Conservation (phyloP, 1,140 invertebrate genomes). For the Pseudomyrmex cubaensis region DNA sequence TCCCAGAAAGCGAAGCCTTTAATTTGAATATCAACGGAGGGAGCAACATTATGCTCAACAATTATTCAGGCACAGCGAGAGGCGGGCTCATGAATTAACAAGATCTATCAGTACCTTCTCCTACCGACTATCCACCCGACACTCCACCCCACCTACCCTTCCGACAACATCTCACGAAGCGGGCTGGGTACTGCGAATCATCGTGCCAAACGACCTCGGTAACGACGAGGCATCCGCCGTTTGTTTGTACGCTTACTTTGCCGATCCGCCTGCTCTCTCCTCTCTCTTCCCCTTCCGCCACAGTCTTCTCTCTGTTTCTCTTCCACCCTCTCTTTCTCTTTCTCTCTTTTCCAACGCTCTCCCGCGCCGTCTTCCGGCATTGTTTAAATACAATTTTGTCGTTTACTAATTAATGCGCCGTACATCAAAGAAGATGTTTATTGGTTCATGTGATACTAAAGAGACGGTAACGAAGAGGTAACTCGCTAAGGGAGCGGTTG, state of each 20-base stretch:
- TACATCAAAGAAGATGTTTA: constrained; percentile 86
- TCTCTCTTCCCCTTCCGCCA: background rate
- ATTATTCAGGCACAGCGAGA: constrained; percentile 80
- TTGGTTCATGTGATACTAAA: constrained; percentile 86
- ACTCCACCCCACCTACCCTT: constrained; percentile 30
- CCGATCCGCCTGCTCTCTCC: constrained; percentile 60
- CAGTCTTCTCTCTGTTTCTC: constrained; percentile 12
- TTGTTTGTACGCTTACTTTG: constrained; percentile 82
- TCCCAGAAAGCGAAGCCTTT: constrained; percentile 74
- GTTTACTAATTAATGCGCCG: constrained; percentile 86
- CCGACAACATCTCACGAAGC: constrained; percentile 61
- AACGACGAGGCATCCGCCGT: constrained; percentile 71
- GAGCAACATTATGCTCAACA: constrained; percentile 77
- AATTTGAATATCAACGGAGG: constrained; percentile 76
- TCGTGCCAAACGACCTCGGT: constrained; percentile 73
- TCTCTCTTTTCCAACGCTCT: constrained; percentile 52
- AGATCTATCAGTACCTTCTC: constrained; percentile 77
- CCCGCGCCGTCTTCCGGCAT: constrained; percentile 77
- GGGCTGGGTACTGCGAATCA: constrained; percentile 69
- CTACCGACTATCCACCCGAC: constrained; percentile 49
- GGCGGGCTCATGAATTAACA: constrained; percentile 79
- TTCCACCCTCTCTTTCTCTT: constrained; percentile 33
- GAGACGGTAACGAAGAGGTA: constrained; percentile 86
- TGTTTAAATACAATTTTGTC: constrained; percentile 87
- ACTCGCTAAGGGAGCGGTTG: constrained; percentile 82